phyloP scores from a whole-genome alignment of 92 coral and sea anemone species.

The Bergia sp. region DNA sequence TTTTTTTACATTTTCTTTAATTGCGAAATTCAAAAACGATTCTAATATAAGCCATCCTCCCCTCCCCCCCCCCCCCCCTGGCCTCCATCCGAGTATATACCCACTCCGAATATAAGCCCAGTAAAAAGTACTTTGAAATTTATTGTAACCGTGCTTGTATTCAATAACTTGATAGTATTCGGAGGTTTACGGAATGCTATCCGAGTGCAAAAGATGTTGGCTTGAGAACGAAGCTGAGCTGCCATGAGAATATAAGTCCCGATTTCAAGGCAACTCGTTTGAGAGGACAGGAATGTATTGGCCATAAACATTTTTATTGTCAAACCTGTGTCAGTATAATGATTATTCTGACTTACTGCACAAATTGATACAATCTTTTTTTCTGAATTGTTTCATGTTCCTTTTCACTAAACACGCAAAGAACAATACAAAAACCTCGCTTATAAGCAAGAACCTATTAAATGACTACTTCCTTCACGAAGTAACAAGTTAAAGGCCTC shows the following conservation, averaged over 20 bases:
- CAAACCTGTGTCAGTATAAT: slow-evolving; percentile 22
- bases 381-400: slow-evolving; percentile 18
- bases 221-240: too few species aligned
- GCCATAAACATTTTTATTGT: background rate
- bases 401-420: background rate
- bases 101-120: too few species aligned
- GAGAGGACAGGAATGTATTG: background rate
- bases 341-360: slow-evolving; percentile 43
- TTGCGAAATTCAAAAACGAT: too few species aligned
- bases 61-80: too few species aligned
- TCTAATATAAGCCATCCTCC: too few species aligned
- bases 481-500: slow-evolving; percentile 9
- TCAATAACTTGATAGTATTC: too few species aligned
- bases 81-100: too few species aligned
- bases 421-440: slow-evolving; percentile 24
- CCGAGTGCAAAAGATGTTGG: too few species aligned
- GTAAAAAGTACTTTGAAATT: too few species aligned
- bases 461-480: slow-evolving; percentile 26
- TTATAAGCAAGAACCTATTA: background rate
- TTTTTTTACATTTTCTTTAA: too few species aligned
- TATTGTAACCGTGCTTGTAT: too few species aligned
- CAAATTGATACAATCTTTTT: slow-evolving; percentile 47
- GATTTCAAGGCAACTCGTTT: background rate
- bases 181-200: too few species aligned
- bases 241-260: background rate